phyloP scores from a whole-genome alignment of 2,113 vertebrate genomes.

The Caretta caretta region DNA sequence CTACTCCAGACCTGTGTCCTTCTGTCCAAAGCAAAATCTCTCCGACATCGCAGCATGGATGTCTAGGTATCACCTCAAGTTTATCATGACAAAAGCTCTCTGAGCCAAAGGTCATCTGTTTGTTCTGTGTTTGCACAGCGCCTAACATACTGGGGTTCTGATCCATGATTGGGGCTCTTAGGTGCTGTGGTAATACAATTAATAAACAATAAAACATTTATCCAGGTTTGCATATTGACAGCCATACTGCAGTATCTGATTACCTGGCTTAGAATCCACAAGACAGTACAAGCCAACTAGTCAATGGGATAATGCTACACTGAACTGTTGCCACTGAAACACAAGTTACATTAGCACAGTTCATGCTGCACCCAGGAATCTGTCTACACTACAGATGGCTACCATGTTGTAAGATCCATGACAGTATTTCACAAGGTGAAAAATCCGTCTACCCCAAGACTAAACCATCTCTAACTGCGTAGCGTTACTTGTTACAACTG shows the following conservation, averaged over 20 bases:
- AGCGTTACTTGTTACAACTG: neutral
- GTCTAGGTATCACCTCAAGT: neutral
- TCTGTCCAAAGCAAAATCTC: neutral
- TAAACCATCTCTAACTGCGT: neutral
- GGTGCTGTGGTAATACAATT: neutral
- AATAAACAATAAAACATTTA: neutral
- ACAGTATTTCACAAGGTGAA: no score
- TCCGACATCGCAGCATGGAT: neutral
- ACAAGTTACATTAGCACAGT: neutral
- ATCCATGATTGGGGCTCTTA: rapidly evolving
- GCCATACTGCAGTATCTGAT: neutral
- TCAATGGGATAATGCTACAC: neutral
- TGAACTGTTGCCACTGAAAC: neutral
- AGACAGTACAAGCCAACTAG: neutral
- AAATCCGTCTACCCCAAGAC: neutral
- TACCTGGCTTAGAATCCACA: neutral
- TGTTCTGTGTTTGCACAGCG: conserved; percentile 3
- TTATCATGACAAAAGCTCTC: neutral
- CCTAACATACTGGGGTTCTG: neutral
- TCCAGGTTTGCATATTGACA: neutral
- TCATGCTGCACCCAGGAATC: neutral
- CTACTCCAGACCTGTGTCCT: neutral
- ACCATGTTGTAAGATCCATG: neutral
- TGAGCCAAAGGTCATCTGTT: neutral
- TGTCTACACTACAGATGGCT: neutral